Base-by-base conservation (phyloP, 2,113 vertebrate species). In the Microtus ochrogaster region DNA sequence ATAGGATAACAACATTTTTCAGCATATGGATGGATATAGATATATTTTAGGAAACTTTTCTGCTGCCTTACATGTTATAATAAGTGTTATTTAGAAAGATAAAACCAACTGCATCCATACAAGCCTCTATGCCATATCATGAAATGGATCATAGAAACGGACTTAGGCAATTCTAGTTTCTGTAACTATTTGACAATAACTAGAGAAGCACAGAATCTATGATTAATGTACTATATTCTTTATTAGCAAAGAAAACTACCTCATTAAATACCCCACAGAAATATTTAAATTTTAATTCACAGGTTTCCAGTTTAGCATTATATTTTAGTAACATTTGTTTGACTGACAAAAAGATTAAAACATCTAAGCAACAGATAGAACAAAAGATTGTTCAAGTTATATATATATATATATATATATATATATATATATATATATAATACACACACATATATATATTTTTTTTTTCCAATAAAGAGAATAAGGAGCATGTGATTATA, bases 201-300 rank as follows among this genome's bases (percentile, higher is more conserved):
- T 17, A 55, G 12, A 19, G 30, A 65, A 81, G 4, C 55, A 47
- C 36, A 17, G 3, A 24, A 6, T 0, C 78, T 78, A 47, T 24
- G 24, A 41, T 41, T 93, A 41, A 94, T 39, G 49, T 3, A 24
- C 4, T 66, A 39, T 77, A 89, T 61, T 89, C 36, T 63, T 91
- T n/a, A 30, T 49, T 78, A 76, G 36, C 63, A 92, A 82, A 72
- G 41, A 2, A 84, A 93, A 72, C 55, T 49, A 19, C 12, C 26
- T 81, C 61, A 13, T 2, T 41, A 85, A 72, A 61, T 79, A 68
- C 17, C 5, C 1, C 3, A 22, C 0, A n/a, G 39, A 22, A 14
- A 13, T 44, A 30, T 30, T 17, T 22, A 89, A 76, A 68, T 93
- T 89, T 83, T 87, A 94, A 92, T 91, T 74, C 28, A 91, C 19